A percentile compares a stretch with the other conserved stretches of the same genome.
These are phyloP conservation scores for Phytoseiulus persimilis DNA, from an alignment of 2,888 invertebrate species.

Conservation along the genomic window DNA sequence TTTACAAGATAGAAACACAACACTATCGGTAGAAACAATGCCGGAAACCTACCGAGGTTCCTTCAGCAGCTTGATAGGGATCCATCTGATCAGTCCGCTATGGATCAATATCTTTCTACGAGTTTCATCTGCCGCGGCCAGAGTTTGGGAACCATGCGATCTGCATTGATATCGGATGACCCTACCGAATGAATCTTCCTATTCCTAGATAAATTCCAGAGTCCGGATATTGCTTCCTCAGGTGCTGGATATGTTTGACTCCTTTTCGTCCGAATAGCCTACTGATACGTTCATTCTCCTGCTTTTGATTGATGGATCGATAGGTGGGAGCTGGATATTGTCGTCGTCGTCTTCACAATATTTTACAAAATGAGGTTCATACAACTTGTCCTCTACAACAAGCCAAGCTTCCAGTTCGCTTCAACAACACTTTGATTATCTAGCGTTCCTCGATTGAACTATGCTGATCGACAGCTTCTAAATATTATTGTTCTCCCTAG, in stretches of 20 bases:
- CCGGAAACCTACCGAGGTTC: not conserved
- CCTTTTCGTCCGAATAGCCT: not conserved
- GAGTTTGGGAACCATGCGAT: not conserved
- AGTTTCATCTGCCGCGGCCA: not conserved
- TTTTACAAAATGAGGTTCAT: not conserved
- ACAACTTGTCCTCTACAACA: not conserved
- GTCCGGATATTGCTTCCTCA: not conserved
- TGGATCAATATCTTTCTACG: not conserved
- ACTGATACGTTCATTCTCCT: not conserved
- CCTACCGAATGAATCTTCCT: not conserved
- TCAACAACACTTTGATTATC: not conserved
- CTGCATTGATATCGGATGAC: not conserved
- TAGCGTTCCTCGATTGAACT: not conserved
- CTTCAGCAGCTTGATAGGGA: not conserved
- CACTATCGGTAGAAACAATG: constrained; percentile 13
- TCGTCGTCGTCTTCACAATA: not conserved
- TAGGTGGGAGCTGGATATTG: not conserved
- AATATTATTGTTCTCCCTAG: not conserved
- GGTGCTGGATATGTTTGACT: not conserved
- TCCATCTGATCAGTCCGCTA: not conserved
- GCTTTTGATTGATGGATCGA: not conserved
- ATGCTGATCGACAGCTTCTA: not conserved
- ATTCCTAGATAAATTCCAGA: not conserved
- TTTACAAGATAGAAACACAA: constrained; percentile 35
- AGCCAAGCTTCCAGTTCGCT: not conserved